Evolutionary conservation across 2,888 invertebrate species (phyloP), one percentile per base, ranked within the genome.

Genomic region (Pilophorus perplexus): DNA sequence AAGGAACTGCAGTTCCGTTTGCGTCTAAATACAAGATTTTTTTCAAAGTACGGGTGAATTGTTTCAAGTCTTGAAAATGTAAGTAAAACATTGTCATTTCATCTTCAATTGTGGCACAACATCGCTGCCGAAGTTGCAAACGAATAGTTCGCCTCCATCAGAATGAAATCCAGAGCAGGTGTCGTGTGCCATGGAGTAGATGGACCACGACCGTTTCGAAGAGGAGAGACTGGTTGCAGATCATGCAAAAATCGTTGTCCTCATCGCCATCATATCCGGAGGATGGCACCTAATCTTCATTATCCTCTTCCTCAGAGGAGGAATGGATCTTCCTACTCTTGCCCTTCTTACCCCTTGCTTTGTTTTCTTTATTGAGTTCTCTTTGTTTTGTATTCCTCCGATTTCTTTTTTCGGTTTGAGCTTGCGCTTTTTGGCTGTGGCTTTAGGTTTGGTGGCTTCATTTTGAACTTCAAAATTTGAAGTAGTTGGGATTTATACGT

Each of bases 221-320:
- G 20, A 46, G 6, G 5, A 46, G 46, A n/a, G n/a, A n/a, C 46
- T 46, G 46, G 20, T 25, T n/a, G n/a, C 50, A 50, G 50, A 10
- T 23, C 50, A 50, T 23, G 50, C 50, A 50, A 25, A 14, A 16
- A 50, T 50, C 50, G n/a, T n/a, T n/a, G 22, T 25, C 50, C 14
- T 25, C 8, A 25, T 50, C 22, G 10, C 25, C n/a, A 8, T 50
- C 50, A 23, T 50, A 22, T 22, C 25, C 50, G 2, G 50, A 12
- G 23, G 50, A 50, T 8, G 50, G 50, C 50, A 8, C 8, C 50
- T n/a, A 50, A 10, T 50, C 50, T 25, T 50, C 50, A 50, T 23
- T n/a, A n/a, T n/a, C n/a, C n/a, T n/a, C n/a, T n/a, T n/a, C n/a
- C n/a, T n/a, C n/a, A n/a, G n/a, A n/a, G n/a, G n/a, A n/a, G n/a